Evolutionary conservation across 2,888 invertebrate genomes (phyloP).

Genomic region (Aspidiotus destructor): DNA sequence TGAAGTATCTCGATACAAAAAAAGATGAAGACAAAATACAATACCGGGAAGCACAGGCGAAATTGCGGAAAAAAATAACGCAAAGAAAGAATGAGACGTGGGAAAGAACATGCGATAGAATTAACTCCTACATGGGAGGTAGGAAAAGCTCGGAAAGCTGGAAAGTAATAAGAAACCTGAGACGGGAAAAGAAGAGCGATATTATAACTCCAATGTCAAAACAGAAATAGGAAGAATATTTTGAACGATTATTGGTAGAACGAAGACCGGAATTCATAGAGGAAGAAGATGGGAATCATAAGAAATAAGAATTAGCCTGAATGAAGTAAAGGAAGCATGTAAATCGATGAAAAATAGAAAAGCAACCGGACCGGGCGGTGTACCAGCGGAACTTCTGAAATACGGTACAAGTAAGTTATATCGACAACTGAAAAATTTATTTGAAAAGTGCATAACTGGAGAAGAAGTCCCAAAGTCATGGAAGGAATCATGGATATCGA

Average conservation of each 20-base stretch:
- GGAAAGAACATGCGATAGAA: background rate
- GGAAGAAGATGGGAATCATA: background rate
- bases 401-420: background rate
- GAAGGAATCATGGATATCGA: background rate
- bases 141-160: background rate
- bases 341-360: background rate
- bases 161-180: background rate
- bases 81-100: background rate
- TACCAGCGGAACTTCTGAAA: background rate
- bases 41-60: background rate
- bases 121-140: background rate
- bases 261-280: background rate
- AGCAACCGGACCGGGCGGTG: background rate
- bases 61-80: background rate
- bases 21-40: background rate
- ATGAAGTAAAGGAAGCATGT: conserved; percentile 1
- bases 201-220: background rate
- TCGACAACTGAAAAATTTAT: background rate
- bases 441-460: background rate
- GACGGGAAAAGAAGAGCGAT: background rate
- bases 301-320: background rate
- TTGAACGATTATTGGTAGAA: background rate
- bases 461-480: background rate
- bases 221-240: background rate
- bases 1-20: background rate